A percentile compares a stretch with the other conserved stretches of the same genome.
Evolutionary conservation across 1,140 invertebrate genomes (phyloP).

Genomic region (Rhynchophorus ferrugineus): DNA sequence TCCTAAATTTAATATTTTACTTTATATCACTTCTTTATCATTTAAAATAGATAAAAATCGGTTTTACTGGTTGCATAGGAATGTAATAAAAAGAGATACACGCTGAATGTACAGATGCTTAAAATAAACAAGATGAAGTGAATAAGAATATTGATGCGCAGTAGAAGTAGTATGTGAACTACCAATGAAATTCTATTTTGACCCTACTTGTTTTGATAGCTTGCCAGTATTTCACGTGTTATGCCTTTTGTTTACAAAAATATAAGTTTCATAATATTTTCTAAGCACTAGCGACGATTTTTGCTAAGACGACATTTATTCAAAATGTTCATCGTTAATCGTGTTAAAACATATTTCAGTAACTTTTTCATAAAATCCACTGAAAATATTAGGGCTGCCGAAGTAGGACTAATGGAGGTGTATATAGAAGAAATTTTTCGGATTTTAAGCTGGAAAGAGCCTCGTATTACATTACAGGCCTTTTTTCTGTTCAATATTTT

Average conservation of each 20-base stretch:
- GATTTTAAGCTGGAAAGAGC: conserved; percentile 2
- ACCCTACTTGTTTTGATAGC: not conserved
- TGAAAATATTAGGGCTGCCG: not conserved
- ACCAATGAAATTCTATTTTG: not conserved
- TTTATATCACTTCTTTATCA: no score
- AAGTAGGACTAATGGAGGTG: conserved; percentile 1
- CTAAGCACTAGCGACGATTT: not conserved
- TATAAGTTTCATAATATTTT: not conserved
- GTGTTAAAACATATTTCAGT: not conserved
- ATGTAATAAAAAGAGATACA: no score
- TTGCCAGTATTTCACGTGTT: conserved; percentile 4
- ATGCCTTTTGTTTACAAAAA: conserved; percentile 7
- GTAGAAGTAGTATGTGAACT: no score
- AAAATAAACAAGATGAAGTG: no score
- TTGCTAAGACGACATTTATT: not conserved
- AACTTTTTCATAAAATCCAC: not conserved
- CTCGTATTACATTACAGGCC: not conserved
- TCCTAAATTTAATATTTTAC: no score
- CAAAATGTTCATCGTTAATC: not conserved
- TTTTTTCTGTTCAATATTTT: not conserved
- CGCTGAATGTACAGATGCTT: no score
- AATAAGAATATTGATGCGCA: not conserved
- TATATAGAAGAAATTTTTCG: conserved; percentile 6
- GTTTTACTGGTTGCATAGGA: no score
- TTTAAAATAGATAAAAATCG: no score